phyloP scores from a whole-genome alignment of 1,140 invertebrate genomes.

The Plodia interpunctella region DNA sequence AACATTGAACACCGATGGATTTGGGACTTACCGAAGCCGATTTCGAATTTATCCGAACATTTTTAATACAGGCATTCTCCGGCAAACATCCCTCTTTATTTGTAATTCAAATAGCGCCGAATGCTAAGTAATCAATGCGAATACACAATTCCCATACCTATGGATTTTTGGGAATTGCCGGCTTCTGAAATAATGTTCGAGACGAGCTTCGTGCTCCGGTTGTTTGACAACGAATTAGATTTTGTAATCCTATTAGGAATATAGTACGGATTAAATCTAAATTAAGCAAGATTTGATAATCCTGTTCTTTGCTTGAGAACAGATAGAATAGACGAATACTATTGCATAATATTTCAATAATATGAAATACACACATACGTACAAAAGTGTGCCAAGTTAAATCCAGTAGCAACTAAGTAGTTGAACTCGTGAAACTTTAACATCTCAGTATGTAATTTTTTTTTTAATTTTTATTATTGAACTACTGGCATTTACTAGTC shows the following conservation, averaged over 20 bases:
- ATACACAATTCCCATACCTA: constrained; percentile 11
- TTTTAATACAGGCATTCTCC: constrained; percentile 10
- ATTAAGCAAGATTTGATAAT: not conserved
- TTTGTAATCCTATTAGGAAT: not conserved
- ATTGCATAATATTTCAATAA: too few relatives aligned
- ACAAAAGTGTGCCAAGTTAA: too few relatives aligned
- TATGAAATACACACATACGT: too few relatives aligned
- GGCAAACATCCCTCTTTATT: constrained; percentile 6
- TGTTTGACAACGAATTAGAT: not conserved
- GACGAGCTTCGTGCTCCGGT: not conserved
- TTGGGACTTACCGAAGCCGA: not conserved
- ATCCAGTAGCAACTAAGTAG: too few relatives aligned
- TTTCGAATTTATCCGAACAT: constrained; percentile 7
- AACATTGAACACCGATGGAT: constrained; percentile 4
- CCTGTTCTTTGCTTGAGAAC: too few relatives aligned
- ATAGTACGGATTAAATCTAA: not conserved
- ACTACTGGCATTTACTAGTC: too few relatives aligned
- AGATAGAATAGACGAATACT: too few relatives aligned
- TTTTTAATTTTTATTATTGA: too few relatives aligned
- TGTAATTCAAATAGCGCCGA: constrained; percentile 13
- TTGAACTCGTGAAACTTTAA: too few relatives aligned
- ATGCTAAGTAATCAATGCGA: constrained; percentile 13
- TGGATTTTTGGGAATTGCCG: constrained; percentile 3
- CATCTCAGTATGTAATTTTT: too few relatives aligned
- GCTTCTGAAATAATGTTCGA: not conserved